These are phyloP conservation scores for Stercorarius parasiticus DNA, from an alignment of 2,113 vertebrate species.

Conservation along the genomic window DNA sequence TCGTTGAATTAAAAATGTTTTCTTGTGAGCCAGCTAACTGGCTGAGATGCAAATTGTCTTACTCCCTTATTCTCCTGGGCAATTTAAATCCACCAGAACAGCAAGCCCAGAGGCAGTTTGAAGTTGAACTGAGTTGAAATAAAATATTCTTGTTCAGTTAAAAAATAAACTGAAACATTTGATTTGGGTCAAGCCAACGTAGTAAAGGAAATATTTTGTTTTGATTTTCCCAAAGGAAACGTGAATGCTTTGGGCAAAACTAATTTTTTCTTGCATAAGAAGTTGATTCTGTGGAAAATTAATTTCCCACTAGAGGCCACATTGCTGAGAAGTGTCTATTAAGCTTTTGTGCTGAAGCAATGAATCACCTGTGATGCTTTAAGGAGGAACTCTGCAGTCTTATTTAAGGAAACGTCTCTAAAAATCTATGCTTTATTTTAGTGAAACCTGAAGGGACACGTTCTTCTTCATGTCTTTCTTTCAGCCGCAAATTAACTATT, in stretches of 20 bases:
- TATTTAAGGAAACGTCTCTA: neutral
- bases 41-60: constrained; percentile 21
- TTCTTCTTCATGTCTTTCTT: neutral
- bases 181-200: neutral
- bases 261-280: neutral
- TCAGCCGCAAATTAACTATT: neutral
- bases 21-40: neutral
- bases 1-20: neutral
- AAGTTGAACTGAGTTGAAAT: neutral
- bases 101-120: neutral
- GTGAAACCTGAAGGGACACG: neutral
- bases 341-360: neutral
- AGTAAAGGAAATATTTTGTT: constrained; percentile 4
- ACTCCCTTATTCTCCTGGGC: neutral
- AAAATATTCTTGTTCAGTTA: constrained; percentile 4
- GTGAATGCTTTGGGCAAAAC: neutral
- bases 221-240: constrained; percentile 15
- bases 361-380: neutral
- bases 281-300: neutral
- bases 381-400: neutral
- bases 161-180: constrained; percentile 9
- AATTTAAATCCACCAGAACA: neutral
- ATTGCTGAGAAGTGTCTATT: neutral
- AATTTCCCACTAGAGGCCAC: neutral
- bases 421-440: neutral